These are phyloP conservation scores for Sebastes vulpes DNA, from an alignment of 2,797 vertebrate genomes.

Conservation along the genomic window DNA sequence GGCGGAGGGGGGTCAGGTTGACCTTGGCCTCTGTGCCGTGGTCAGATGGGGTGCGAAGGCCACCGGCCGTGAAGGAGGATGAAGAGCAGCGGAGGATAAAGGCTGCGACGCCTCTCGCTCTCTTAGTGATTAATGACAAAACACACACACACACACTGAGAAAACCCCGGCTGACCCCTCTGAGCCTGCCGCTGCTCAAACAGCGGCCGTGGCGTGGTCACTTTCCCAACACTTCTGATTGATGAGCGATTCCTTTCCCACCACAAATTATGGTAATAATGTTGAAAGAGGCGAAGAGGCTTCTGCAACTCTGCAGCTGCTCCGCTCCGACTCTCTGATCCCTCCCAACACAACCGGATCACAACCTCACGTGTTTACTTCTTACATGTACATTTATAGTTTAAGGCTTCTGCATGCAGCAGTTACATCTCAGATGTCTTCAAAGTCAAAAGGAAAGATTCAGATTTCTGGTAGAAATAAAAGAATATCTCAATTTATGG, in stretches of 20 bases:
- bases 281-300: conserved; percentile 17
- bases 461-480: neutral
- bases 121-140: conserved; percentile 75
- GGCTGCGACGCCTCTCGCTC: conserved; percentile 42
- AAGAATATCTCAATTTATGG: neutral
- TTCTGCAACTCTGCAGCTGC: conserved; percentile 52
- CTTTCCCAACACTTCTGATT: conserved; percentile 74
- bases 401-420: neutral
- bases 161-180: conserved; percentile 55
- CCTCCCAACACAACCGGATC: neutral
- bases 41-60: conserved; percentile 81
- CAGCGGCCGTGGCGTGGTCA: conserved; percentile 64
- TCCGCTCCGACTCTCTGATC: conserved; percentile 23
- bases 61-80: conserved; percentile 54
- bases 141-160: conserved; percentile 3
- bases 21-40: conserved; percentile 83
- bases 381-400: neutral
- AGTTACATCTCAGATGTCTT: neutral
- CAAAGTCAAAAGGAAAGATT: neutral
- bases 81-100: conserved; percentile 49
- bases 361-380: neutral
- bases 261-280: conserved; percentile 71
- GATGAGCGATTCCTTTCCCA: conserved; percentile 75
- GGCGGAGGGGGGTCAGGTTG: conserved; percentile 39
- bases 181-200: conserved; percentile 56